Evolutionary conservation across 2,797 vertebrate genomes (phyloP).

Genomic region (Anniella stebbinsi): DNA sequence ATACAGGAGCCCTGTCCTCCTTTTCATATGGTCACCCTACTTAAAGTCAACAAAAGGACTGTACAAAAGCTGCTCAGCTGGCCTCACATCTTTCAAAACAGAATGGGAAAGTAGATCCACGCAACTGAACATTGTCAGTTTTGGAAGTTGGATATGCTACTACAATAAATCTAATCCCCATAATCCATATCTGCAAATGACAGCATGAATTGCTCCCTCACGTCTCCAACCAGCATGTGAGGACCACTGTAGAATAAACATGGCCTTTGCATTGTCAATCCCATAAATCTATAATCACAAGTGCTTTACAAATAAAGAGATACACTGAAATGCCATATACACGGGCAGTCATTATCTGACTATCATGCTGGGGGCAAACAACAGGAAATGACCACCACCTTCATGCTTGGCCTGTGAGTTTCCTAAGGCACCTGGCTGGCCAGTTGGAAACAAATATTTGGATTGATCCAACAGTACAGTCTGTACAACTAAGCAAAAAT

Average conservation of each 20-base stretch:
- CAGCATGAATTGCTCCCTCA: background rate
- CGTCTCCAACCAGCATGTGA: background rate
- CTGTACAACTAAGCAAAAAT: background rate
- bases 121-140: background rate
- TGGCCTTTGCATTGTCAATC: background rate
- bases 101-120: background rate
- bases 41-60: background rate
- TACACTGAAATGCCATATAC: background rate
- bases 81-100: constrained; percentile 8
- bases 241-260: background rate
- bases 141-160: background rate
- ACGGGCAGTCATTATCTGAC: background rate
- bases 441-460: background rate
- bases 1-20: too few species aligned
- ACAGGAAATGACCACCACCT: background rate
- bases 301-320: background rate
- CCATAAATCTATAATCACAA: background rate
- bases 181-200: background rate
- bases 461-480: background rate
- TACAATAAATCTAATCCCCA: background rate
- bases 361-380: background rate
- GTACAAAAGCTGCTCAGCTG: background rate
- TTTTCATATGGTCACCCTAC: too few species aligned
- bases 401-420: background rate
- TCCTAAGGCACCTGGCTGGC: background rate